These are phyloP conservation scores for Tipula helvola DNA, from an alignment of 2,888 invertebrate species.

Conservation along the genomic window DNA sequence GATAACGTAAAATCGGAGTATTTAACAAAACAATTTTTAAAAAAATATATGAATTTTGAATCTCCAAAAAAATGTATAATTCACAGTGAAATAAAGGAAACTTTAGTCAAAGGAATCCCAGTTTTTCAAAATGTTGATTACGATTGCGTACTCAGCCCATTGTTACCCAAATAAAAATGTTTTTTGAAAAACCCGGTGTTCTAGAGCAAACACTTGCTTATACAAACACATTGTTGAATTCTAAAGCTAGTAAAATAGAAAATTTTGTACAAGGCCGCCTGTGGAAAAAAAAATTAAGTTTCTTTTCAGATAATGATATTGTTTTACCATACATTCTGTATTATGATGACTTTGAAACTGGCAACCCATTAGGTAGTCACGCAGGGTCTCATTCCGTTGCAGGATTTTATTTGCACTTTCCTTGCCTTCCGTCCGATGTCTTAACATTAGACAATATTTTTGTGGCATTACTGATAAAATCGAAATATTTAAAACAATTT, in stretches of 20 bases:
- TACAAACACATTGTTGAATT: background rate
- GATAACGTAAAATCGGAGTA: background rate
- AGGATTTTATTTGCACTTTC: background rate
- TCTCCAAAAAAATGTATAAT: background rate
- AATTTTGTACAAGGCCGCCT: background rate
- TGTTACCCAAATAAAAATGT: background rate
- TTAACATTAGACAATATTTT: background rate
- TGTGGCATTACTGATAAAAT: background rate
- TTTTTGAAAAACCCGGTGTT: background rate
- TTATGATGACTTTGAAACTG: background rate
- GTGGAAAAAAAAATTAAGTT: background rate
- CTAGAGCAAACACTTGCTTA: background rate
- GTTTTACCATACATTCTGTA: background rate
- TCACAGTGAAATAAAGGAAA: background rate
- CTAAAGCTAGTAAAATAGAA: background rate
- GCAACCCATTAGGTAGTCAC: background rate
- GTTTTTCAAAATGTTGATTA: background rate
- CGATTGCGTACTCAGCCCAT: background rate
- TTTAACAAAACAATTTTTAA: background rate
- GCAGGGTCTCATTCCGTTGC: background rate
- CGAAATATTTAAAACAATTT: background rate
- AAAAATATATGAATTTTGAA: background rate
- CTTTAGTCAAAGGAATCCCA: background rate
- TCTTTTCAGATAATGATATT: background rate
- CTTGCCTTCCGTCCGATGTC: background rate